Base-by-base conservation (phyloP, 1,140 invertebrate species). In the Zelostemma sp. region DNA sequence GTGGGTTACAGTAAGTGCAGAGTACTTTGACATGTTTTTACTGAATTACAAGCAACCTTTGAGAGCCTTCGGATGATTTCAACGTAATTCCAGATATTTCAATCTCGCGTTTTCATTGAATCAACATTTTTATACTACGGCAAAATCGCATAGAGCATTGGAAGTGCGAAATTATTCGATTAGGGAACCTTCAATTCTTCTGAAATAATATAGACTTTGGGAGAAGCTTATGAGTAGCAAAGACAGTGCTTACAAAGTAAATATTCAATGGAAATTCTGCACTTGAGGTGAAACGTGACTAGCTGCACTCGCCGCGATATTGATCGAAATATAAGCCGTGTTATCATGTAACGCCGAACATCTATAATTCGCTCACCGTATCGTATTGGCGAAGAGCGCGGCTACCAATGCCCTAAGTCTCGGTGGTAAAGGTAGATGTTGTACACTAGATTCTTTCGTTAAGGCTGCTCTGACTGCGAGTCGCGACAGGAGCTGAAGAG, bases 351-450 rank as follows among this genome's bases (percentile, higher is more conserved):
- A 47, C 6, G 25, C 14, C 9, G 8, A n/a, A 11, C 17, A 12
- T 21, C 25, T 25, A 49, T 53, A 51, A 48, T 17, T 54, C 15
- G 48, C 47, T 72, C 74, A 86, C 84, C 83, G 77, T 76, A 99
- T 95, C n/a, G 97, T 98, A 84, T 96, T 95, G 76, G 93, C 93
- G 87, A 98, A 98, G 38, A 98, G 89, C 81, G 93, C 93, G 63
- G 91, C 90, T 62, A 99, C 91, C 9, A 94, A 90, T 54, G 92
- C 91, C 79, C 93, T 91, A 66, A 98, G 89, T 66, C 95, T 88
- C 54, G 91, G 89, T 31, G 97, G 97, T 46, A 99, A 86, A 40
- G 95, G 95, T 74, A 99, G 85, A 57, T 88, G 84, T 33, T 88
- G 81, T 5, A 91, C 77, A 63, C 86, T 76, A 81, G 85, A 68